phyloP scores from a whole-genome alignment of 2,888 invertebrate genomes.

The Drosophila prolongata region DNA sequence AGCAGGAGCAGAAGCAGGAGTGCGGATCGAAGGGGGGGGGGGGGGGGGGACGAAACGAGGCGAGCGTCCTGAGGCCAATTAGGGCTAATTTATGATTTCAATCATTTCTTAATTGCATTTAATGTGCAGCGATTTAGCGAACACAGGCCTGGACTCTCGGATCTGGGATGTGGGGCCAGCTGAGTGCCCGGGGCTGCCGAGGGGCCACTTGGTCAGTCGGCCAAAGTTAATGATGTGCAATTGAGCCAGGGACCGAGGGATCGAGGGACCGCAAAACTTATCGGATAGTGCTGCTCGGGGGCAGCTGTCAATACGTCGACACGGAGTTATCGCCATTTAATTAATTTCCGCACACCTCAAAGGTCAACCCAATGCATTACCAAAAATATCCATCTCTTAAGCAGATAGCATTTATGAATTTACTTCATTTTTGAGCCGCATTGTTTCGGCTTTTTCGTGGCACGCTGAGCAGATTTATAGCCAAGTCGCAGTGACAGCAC shows the following conservation, averaged over 20 bases:
- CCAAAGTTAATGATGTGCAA: constrained; percentile 71
- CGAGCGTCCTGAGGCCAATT: constrained; percentile 70
- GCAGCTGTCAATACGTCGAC: constrained; percentile 46
- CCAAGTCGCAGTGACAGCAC: constrained; percentile 37
- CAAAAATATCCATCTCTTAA: not conserved
- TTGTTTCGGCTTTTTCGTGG: not conserved
- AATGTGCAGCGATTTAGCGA: constrained; percentile 75
- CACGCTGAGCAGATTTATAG: constrained; percentile 26
- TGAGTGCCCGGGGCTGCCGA: constrained; percentile 5
- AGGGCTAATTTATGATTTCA: constrained; percentile 77
- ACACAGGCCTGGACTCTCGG: constrained; percentile 31
- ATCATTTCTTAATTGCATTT: constrained; percentile 79
- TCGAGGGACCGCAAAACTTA: constrained; percentile 3
- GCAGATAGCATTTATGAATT: constrained; percentile 17
- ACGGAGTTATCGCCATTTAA: constrained; percentile 62
- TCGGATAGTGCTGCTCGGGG: constrained; percentile 15
- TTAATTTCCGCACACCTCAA: constrained; percentile 61
- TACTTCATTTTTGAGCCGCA: not conserved
- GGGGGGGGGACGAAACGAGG: constrained; percentile 3
- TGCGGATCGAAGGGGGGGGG: not conserved
- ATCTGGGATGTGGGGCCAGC: not conserved
- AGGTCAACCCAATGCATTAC: constrained; percentile 46
- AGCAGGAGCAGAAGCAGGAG: not conserved
- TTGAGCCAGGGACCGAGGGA: constrained; percentile 16
- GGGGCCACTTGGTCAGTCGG: constrained; percentile 68